Percentiles rank a stretch among this genome's conserved stretches.
These are phyloP conservation scores for Falcunculus frontatus DNA, from an alignment of 2,113 vertebrate species.

Conservation along the genomic window DNA sequence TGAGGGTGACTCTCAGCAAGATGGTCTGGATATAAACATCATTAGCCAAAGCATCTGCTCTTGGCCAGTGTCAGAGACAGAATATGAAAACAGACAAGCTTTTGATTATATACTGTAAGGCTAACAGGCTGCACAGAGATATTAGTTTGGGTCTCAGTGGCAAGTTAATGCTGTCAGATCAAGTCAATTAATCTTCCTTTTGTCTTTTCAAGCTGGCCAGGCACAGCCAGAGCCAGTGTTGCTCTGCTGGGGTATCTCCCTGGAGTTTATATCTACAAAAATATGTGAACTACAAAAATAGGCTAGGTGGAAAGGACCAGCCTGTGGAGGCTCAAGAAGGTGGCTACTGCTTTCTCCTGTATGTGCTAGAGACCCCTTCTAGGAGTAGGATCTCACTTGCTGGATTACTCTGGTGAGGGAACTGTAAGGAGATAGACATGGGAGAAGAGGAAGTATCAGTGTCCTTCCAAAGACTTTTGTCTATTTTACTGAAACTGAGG, in stretches of 20 bases:
- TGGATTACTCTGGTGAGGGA: not conserved
- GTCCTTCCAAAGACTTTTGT: not conserved
- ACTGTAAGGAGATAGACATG: not conserved
- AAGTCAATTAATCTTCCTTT: not conserved
- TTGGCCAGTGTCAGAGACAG: not conserved
- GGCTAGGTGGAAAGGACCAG: not conserved
- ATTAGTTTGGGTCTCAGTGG: not conserved
- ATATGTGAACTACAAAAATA: not conserved
- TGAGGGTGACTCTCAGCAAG: not conserved
- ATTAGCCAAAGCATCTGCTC: not conserved
- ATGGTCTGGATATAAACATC: not conserved
- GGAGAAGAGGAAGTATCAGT: not conserved
- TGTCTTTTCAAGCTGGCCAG: not conserved
- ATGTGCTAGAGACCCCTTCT: not conserved
- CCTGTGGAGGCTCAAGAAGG: fast-evolving
- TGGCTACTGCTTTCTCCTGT: not conserved
- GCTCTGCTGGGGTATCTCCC: not conserved
- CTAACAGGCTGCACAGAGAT: not conserved
- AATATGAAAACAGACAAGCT: not conserved
- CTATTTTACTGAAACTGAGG: not conserved
- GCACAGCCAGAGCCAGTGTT: not conserved
- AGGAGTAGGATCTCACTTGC: fast-evolving
- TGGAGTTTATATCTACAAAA: not conserved
- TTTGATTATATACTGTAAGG: not conserved
- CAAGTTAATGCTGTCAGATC: not conserved